phyloP scores from a whole-genome alignment of 2,113 vertebrate species.

The Tringa solitaria region DNA sequence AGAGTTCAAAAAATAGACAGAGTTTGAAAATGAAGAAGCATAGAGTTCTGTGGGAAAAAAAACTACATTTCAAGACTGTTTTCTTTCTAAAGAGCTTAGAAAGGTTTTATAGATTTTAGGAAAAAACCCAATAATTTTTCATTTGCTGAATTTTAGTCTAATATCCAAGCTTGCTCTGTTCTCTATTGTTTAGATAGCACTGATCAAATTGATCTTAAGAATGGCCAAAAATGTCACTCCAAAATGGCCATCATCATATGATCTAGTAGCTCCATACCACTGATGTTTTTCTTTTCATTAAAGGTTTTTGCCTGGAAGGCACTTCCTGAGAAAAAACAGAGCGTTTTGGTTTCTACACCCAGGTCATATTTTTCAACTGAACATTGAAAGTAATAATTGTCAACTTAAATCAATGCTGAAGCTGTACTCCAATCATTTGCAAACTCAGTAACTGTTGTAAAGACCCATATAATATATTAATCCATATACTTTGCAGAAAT shows the following conservation, averaged over 20 bases:
- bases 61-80: not conserved
- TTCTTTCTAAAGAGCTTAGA: not conserved
- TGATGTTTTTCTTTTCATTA: not conserved
- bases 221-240: not conserved
- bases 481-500: not conserved
- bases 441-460: not conserved
- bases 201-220: not conserved
- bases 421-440: not conserved
- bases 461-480: not conserved
- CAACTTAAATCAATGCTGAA: not conserved
- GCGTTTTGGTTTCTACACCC: not conserved
- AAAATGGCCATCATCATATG: not conserved
- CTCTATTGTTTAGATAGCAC: not conserved
- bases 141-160: not conserved
- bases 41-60: not conserved
- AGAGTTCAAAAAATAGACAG: not conserved
- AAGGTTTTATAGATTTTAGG: not conserved
- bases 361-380: not conserved
- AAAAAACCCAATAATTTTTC: not conserved
- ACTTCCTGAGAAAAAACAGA: not conserved
- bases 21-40: not conserved
- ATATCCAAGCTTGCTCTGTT: not conserved
- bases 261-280: not conserved
- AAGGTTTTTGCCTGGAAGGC: not conserved
- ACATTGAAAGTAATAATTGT: not conserved